Conservation (phyloP, 2,888 invertebrate genomes). For the Pegoplata infirma region DNA sequence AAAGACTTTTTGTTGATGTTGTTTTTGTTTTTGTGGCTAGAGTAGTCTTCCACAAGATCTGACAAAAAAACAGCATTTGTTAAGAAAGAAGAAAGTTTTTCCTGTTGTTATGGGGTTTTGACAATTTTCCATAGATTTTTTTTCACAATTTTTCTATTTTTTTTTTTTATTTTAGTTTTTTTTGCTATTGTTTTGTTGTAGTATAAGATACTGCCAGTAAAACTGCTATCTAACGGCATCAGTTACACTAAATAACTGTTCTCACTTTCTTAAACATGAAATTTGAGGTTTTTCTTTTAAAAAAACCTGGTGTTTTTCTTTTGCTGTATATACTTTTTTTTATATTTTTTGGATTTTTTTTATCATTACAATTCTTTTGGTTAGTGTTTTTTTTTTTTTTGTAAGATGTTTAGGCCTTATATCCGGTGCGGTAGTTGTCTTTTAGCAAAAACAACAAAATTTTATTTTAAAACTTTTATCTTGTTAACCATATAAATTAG, state of each 20-base stretch:
- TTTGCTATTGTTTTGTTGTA: neutral
- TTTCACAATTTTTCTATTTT: too few relatives aligned
- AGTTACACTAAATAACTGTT: slow-evolving; percentile 62
- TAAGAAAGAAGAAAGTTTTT: slow-evolving; percentile 32
- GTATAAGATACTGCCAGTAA: neutral
- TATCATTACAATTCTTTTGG: neutral
- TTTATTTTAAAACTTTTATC: slow-evolving; percentile 14
- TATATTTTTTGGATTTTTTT: neutral
- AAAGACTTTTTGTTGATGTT: neutral
- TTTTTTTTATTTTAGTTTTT: too few relatives aligned
- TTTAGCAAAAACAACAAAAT: neutral
- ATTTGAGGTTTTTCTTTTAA: slow-evolving; percentile 24
- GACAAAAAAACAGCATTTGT: neutral
- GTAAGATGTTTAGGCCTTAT: neutral
- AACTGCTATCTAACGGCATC: slow-evolving; percentile 54
- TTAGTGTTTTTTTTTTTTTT: neutral
- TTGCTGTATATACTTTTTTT: neutral
- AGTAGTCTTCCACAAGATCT: too few relatives aligned
- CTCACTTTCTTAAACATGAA: slow-evolving; percentile 59
- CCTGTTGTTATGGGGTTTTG: slow-evolving; percentile 34
- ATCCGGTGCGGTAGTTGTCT: slow-evolving; percentile 28
- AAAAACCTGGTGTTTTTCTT: neutral
- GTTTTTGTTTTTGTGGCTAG: neutral
- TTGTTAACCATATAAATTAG: slow-evolving; percentile 29
- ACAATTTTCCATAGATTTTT: slow-evolving; percentile 48